phyloP scores from a whole-genome alignment of 1,140 invertebrate genomes.

The Plutomurus gul region DNA sequence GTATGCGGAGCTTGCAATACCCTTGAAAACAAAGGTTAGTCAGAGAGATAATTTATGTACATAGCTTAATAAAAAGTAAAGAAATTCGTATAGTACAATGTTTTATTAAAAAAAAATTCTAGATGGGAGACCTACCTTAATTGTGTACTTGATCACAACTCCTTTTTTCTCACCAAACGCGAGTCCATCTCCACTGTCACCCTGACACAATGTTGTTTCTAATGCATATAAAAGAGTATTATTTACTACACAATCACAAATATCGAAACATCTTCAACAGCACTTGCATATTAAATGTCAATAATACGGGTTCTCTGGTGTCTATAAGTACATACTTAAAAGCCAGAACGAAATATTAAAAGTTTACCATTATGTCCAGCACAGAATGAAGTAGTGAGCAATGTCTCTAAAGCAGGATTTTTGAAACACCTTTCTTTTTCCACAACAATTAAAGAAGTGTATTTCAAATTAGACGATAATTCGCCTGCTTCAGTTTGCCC shows the following conservation, averaged over 20 bases:
- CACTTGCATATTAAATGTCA: too few relatives aligned
- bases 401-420: neutral
- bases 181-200: conserved; percentile 10
- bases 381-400: neutral
- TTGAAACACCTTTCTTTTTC: conserved; percentile 1
- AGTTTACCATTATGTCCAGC: conserved; percentile 36
- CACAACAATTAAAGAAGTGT: conserved; percentile 1
- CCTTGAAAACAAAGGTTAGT: neutral
- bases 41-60: neutral
- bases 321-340: neutral
- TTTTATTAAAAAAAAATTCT: neutral
- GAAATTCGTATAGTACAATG: neutral
- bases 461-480: neutral
- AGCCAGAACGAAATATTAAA: neutral
- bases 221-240: neutral
- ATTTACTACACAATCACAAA: neutral
- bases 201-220: conserved; percentile 15
- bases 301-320: too few relatives aligned
- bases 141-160: neutral
- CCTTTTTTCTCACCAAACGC: conserved; percentile 1
- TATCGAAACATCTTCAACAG: too few relatives aligned
- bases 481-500: neutral
- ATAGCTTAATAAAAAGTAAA: neutral
- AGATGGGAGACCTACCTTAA: too few relatives aligned
- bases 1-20: conserved; percentile 12